phyloP scores from a whole-genome alignment of 2,888 invertebrate species.

The Acutogordius australiensis region DNA sequence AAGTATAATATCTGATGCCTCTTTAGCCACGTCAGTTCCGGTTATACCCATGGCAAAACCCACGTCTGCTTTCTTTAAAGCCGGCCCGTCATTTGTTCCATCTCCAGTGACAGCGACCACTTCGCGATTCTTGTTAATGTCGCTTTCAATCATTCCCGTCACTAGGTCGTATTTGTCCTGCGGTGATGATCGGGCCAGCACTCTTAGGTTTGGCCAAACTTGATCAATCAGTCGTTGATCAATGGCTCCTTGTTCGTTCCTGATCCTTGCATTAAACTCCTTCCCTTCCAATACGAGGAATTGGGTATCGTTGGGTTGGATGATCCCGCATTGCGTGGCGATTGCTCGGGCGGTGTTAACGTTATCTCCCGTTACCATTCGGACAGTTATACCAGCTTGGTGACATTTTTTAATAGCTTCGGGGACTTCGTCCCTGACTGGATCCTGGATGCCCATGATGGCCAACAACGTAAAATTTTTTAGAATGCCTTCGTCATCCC shows the following conservation, averaged over 20 bases:
- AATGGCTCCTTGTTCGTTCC: slow-evolving; percentile 19
- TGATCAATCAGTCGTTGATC: slow-evolving; percentile 20
- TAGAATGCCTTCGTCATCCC: slow-evolving; percentile 24
- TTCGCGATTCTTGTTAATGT: slow-evolving; percentile 23
- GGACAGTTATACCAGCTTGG: slow-evolving; percentile 26
- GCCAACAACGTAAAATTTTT: slow-evolving; percentile 25
- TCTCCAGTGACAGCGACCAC: slow-evolving; percentile 31
- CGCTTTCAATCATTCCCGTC: slow-evolving; percentile 29
- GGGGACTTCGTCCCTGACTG: slow-evolving; percentile 28
- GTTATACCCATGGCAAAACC: slow-evolving; percentile 30
- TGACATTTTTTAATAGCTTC: slow-evolving; percentile 27
- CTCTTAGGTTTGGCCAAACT: slow-evolving; percentile 27
- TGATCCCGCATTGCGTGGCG: slow-evolving; percentile 26
- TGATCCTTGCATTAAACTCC: slow-evolving; percentile 24
- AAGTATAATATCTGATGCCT: slow-evolving; percentile 29
- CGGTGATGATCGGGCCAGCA: slow-evolving; percentile 28
- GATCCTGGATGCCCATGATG: slow-evolving; percentile 29
- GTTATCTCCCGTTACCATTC: slow-evolving; percentile 31
- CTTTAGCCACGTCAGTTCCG: slow-evolving; percentile 30
- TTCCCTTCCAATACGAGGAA: slow-evolving; percentile 26
- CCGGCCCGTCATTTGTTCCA: slow-evolving; percentile 30
- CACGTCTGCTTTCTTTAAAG: slow-evolving; percentile 30
- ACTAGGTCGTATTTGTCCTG: slow-evolving; percentile 28
- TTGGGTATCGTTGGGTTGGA: slow-evolving; percentile 21
- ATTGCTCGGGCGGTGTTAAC: slow-evolving; percentile 28